Percentiles rank a stretch among this genome's conserved stretches.
Evolutionary conservation across 2,797 vertebrate species (phyloP).

Genomic region (Poecilia velifera): DNA sequence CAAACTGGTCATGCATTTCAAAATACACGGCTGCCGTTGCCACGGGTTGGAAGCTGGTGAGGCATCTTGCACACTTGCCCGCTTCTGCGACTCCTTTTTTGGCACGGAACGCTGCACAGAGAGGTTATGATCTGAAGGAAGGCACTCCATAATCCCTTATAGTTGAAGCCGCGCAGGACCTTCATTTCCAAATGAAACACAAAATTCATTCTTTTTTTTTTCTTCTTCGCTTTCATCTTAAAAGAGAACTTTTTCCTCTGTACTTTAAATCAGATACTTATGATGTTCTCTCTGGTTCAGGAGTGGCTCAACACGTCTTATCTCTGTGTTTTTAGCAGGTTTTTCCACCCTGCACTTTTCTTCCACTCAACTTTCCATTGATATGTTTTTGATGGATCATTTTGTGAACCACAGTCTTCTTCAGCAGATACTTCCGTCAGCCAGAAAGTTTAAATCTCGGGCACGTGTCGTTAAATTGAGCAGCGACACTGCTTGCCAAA

Average conservation of each 20-base stretch:
- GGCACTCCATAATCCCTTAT: background rate
- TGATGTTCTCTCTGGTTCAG: background rate
- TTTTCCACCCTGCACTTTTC: background rate
- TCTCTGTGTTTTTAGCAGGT: background rate
- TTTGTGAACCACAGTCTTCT: background rate
- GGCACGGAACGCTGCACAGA: conserved; percentile 18
- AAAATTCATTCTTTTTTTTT: conserved; percentile 5
- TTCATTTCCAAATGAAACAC: background rate
- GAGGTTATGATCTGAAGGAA: conserved; percentile 12
- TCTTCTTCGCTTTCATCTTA: background rate
- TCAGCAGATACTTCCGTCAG: background rate
- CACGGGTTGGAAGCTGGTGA: conserved; percentile 42
- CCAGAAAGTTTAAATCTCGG: background rate
- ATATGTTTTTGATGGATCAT: background rate
- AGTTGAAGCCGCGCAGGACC: background rate
- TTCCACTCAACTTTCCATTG: background rate
- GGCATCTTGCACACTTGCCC: conserved; percentile 27
- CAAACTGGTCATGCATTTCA: conserved; percentile 38
- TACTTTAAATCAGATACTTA: background rate
- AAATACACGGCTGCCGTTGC: conserved; percentile 43
- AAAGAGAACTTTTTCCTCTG: conserved; percentile 12
- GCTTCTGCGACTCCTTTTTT: conserved; percentile 22
- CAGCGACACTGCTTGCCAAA: background rate
- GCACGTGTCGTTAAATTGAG: background rate
- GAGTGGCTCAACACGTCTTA: background rate